A percentile compares a stretch with the other conserved stretches of the same genome.
Evolutionary conservation across 2,888 invertebrate genomes (phyloP).

Genomic region (Isotomurus palustris): DNA sequence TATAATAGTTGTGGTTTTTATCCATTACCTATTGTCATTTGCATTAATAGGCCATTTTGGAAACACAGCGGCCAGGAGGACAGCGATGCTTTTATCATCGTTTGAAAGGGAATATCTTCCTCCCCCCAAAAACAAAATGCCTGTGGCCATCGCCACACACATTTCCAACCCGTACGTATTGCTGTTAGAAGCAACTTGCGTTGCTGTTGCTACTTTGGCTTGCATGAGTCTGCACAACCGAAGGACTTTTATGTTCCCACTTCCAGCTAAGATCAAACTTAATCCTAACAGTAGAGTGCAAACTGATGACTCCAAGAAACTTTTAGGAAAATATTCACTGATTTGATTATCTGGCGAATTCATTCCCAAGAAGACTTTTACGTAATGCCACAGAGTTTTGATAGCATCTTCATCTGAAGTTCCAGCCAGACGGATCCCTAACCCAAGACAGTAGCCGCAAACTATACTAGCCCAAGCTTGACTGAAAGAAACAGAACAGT

Average conservation of each 20-base stretch:
- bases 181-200: constrained; percentile 51
- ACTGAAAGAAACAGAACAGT: constrained; percentile 53
- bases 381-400: constrained; percentile 69
- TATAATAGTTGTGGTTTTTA: neutral
- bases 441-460: constrained; percentile 87
- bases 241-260: constrained; percentile 77
- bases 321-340: constrained; percentile 42
- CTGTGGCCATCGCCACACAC: constrained; percentile 91
- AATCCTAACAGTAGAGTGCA: constrained; percentile 44
- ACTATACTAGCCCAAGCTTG: constrained; percentile 96
- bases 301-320: constrained; percentile 40
- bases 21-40: constrained; percentile 79
- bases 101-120: constrained; percentile 81
- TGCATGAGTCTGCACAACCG: constrained; percentile 80
- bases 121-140: constrained; percentile 88
- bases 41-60: constrained; percentile 96
- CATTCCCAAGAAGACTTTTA: constrained; percentile 57
- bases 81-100: constrained; percentile 78
- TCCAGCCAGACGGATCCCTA: constrained; percentile 91
- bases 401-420: constrained; percentile 78
- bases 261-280: constrained; percentile 82
- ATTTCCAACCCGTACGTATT: constrained; percentile 85
- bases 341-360: constrained; percentile 33
- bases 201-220: constrained; percentile 68
- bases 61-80: constrained; percentile 86